Evolutionary conservation across 2,888 invertebrate genomes (phyloP).

Genomic region (Drosophila borborema): DNA sequence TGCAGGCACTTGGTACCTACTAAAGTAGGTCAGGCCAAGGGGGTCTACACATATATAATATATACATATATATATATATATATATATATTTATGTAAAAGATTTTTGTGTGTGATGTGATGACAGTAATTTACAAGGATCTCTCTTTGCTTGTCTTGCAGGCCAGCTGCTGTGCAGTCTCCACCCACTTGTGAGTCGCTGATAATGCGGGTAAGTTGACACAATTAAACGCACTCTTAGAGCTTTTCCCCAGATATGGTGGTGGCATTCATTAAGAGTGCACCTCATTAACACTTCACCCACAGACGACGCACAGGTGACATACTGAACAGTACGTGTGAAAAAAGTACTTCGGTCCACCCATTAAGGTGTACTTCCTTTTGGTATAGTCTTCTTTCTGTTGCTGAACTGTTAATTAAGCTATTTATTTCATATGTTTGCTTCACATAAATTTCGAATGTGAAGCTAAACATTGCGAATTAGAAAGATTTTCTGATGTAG

Average conservation of each 20-base stretch:
- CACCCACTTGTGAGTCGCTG: constrained; percentile 25
- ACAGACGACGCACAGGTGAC: constrained; percentile 25
- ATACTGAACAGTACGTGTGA: constrained; percentile 4
- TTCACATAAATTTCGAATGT: too few species aligned
- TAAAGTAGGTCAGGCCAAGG: constrained; percentile 44
- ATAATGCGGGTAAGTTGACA: constrained; percentile 60
- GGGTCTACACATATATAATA: neutral
- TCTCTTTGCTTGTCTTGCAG: constrained; percentile 24
- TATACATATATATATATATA: neutral
- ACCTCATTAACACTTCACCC: constrained; percentile 64
- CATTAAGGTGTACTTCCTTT: neutral
- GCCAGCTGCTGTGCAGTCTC: constrained; percentile 15
- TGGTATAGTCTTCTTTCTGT: neutral
- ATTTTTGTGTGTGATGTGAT: constrained; percentile 30
- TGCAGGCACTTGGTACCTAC: constrained; percentile 38
- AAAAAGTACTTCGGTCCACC: neutral
- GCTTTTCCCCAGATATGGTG: constrained; percentile 14
- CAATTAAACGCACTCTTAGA: constrained; percentile 52
- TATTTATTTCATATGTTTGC: neutral
- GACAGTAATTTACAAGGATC: constrained; percentile 43
- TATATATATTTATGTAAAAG: neutral
- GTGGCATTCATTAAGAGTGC: constrained; percentile 49
- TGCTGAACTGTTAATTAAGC: neutral
- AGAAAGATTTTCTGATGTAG: too few species aligned
- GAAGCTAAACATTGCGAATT: too few species aligned